Conservation (phyloP, 2,797 vertebrate genomes). For the Philypnodon macrostomus region DNA sequence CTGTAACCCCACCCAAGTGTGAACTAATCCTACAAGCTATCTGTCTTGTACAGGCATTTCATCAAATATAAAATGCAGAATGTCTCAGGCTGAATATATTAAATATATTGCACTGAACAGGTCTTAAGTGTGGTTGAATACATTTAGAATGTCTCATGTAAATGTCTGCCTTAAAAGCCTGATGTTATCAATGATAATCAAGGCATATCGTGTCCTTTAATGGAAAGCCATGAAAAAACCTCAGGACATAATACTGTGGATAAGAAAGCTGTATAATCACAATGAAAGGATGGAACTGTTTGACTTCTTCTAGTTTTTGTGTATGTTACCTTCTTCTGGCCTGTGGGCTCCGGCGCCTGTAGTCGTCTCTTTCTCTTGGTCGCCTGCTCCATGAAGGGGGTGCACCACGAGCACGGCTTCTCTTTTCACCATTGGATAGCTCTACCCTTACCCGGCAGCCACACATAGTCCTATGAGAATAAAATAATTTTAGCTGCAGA, state of each 20-base stretch:
- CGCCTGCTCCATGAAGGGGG: slow-evolving; percentile 93
- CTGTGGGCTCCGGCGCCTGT: slow-evolving; percentile 89
- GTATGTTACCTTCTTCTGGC: slow-evolving; percentile 87
- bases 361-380: slow-evolving; percentile 91
- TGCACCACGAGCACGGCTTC: slow-evolving; percentile 89
- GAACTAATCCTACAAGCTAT: not conserved
- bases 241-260: slow-evolving; percentile 51
- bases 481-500: not conserved
- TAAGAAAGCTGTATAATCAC: slow-evolving; percentile 40
- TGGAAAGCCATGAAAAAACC: slow-evolving; percentile 38
- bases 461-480: slow-evolving; percentile 84
- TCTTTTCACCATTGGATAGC: slow-evolving; percentile 93
- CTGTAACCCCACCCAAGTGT: slow-evolving; percentile 64
- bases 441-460: slow-evolving; percentile 94
- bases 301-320: not conserved
- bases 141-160: no score
- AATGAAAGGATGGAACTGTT: slow-evolving; percentile 12
- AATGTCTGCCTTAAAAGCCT: slow-evolving; percentile 43
- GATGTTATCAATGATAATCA: no score
- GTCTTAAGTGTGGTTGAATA: no score
- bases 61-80: not conserved
- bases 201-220: no score
- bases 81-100: slow-evolving; percentile 20
- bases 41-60: not conserved
- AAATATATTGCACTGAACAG: slow-evolving; percentile 14